Conservation (phyloP, 2,113 vertebrate genomes). For the Chrysochloris asiatica region DNA sequence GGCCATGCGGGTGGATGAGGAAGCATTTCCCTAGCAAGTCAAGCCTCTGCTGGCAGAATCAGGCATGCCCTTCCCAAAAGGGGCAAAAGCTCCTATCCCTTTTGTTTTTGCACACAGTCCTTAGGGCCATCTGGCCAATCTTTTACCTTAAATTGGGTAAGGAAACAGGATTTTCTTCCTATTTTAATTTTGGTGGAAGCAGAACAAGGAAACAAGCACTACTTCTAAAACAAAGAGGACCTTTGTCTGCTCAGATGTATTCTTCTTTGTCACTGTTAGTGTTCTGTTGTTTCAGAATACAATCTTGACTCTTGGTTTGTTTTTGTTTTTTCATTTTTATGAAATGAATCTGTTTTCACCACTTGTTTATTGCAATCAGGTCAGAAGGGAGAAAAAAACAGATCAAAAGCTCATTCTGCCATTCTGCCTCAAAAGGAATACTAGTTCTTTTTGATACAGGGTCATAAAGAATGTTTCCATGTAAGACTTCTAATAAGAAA, state of each 20-base stretch:
- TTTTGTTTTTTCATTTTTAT: not conserved
- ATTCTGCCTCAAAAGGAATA: not conserved
- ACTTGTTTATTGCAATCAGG: not conserved
- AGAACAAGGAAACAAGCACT: not conserved
- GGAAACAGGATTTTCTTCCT: not conserved
- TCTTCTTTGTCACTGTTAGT: not conserved
- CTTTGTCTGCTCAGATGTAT: not conserved
- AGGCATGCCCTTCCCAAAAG: not conserved
- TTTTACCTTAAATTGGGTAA: not conserved
- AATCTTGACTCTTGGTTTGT: not conserved
- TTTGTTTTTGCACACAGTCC: not conserved
- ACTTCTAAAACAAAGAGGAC: not conserved
- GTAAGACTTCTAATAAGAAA: not conserved
- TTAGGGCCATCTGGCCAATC: not conserved
- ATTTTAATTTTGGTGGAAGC: not conserved
- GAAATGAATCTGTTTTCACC: not conserved
- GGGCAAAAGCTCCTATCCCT: not conserved
- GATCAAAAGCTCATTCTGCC: not conserved
- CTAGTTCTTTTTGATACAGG: not conserved
- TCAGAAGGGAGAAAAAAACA: slow-evolving; percentile 12
- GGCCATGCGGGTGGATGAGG: not conserved
- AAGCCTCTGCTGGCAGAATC: no score
- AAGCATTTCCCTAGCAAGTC: no score
- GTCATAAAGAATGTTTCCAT: not conserved
- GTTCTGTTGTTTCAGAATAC: not conserved